A percentile compares a stretch with the other conserved stretches of the same genome.
phyloP scores from a whole-genome alignment of 2,797 vertebrate species.

The Microhierax caerulescens region DNA sequence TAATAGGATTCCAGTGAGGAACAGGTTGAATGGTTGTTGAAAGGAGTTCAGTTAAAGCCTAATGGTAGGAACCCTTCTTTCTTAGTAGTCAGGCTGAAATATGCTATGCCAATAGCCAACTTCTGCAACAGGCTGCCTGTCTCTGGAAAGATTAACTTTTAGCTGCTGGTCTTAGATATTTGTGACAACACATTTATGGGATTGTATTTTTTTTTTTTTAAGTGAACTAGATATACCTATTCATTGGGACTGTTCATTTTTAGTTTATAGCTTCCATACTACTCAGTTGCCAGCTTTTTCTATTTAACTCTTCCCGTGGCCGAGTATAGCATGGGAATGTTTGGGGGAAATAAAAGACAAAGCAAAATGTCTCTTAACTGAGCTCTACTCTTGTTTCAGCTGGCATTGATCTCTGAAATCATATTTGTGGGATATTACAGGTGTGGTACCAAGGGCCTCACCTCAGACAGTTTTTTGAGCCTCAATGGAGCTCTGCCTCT shows the following conservation, averaged over 20 bases:
- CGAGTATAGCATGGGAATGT: neutral
- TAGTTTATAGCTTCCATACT: neutral
- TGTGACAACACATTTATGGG: neutral
- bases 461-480: neutral
- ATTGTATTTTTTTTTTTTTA: neutral
- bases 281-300: neutral
- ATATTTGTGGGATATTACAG: neutral
- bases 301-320: neutral
- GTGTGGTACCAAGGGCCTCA: neutral
- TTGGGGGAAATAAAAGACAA: neutral
- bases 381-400: neutral
- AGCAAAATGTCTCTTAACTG: neutral
- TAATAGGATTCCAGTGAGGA: slow-evolving; percentile 47
- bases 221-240: neutral
- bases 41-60: neutral
- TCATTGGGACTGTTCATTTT: neutral
- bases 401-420: neutral
- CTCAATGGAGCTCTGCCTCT: neutral
- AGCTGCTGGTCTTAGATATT: neutral
- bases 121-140: neutral
- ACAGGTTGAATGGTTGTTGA: slow-evolving; percentile 20
- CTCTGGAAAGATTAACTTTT: neutral
- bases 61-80: neutral
- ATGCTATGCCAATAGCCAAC: neutral
- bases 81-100: neutral